Evolutionary conservation across 2,888 invertebrate species (phyloP).

Genomic region (Entomobrya multifasciata): DNA sequence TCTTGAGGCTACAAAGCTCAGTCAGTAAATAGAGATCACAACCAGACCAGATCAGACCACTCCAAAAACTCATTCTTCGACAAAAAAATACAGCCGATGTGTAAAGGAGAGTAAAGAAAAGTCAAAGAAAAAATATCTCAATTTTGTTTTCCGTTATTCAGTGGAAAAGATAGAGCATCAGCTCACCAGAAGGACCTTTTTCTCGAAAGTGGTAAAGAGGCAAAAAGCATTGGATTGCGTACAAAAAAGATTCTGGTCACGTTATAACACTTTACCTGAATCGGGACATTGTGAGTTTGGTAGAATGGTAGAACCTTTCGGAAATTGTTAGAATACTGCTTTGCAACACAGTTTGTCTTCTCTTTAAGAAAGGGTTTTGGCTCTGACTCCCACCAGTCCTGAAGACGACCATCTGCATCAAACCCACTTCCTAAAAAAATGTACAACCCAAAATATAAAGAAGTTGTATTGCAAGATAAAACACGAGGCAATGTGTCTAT

Average conservation of each 20-base stretch:
- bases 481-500: conserved; percentile 4
- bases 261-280: conserved; percentile 81
- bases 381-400: conserved; percentile 82
- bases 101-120: neutral
- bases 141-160: conserved; percentile 9
- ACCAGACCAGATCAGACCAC: conserved; percentile 2
- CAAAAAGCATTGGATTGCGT: too few relatives aligned
- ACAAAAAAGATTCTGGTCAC: conserved; percentile 62
- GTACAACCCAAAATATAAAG: neutral
- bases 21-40: conserved; percentile 40
- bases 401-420: conserved; percentile 81
- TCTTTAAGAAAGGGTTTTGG: conserved; percentile 82
- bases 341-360: conserved; percentile 82
- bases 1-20: conserved; percentile 20
- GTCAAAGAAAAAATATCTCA: conserved; percentile 17
- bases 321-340: conserved; percentile 82
- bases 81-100: neutral
- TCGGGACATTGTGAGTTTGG: conserved; percentile 81
- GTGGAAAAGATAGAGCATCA: neutral
- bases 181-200: conserved; percentile 9
- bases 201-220: neutral
- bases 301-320: conserved; percentile 82
- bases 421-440: conserved; percentile 79
- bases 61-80: conserved; percentile 2
- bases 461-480: neutral